Evolutionary conservation across 2,113 vertebrate genomes (phyloP).

Genomic region (Nannospalax galili): DNA sequence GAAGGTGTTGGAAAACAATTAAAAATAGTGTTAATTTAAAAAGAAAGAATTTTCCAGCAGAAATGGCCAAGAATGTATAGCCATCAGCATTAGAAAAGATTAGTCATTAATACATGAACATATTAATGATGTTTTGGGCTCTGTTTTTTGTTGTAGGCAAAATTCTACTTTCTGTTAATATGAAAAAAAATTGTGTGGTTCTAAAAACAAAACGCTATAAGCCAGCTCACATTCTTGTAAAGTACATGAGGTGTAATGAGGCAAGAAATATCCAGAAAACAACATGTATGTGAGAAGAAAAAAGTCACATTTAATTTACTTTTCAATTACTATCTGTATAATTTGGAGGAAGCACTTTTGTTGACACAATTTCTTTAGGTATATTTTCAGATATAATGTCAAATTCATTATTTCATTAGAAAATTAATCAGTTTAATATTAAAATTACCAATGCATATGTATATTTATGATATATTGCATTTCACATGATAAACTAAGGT

Average conservation of each 20-base stretch:
- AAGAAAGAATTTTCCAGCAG: not conserved
- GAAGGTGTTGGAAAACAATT: no score
- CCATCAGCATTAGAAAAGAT: not conserved
- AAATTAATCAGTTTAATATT: not conserved
- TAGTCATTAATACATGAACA: not conserved
- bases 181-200: not conserved
- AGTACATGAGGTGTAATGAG: constrained; percentile 61
- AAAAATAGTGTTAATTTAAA: not conserved
- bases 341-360: not conserved
- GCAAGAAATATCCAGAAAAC: constrained; percentile 32
- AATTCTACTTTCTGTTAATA: constrained; percentile 36
- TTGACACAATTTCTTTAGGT: constrained; percentile 21
- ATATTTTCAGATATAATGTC: not conserved
- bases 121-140: not conserved
- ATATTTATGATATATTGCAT: not conserved
- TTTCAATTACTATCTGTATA: constrained; percentile 49
- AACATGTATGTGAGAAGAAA: constrained; percentile 1
- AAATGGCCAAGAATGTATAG: not conserved
- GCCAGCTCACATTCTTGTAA: constrained; percentile 31
- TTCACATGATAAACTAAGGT: not conserved
- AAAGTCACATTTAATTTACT: constrained; percentile 44
- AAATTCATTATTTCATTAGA: not conserved
- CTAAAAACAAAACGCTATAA: not conserved
- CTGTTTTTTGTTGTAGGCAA: not conserved
- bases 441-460: not conserved